Evolutionary conservation across 2,113 vertebrate genomes (phyloP), one percentile per base, ranked within the genome.

Genomic region (Anseranas semipalmata): DNA sequence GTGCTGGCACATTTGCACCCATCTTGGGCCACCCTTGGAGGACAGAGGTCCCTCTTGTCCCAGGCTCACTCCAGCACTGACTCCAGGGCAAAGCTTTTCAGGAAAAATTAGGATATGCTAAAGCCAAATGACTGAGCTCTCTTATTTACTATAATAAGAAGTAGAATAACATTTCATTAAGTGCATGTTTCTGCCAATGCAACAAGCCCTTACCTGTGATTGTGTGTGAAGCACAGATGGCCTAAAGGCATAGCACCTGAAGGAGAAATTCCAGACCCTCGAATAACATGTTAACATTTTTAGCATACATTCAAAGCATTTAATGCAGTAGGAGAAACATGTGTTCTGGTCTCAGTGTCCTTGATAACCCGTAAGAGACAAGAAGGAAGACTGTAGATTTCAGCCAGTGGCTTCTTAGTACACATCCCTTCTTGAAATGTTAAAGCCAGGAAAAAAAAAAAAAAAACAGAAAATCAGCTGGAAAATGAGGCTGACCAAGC

Each of bases 261-360:
- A 96, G 97, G 95, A 92, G 92, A 97, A 98, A 98, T 97, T 98
- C 96, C 96, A 97, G 37, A 68, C 72, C 71, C 20, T 96, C 96
- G 94, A 95, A 89, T 94, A 96, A 93, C 4, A 15, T 56, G 85
- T 87, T 96, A 95, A 95, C 87, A 97, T 97, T 97, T 95, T 97
- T 96, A 96, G 70, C 83, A 96, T 94, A 72, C 85, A 89, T 89
- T 97, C 83, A 95, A 58, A 86, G 80, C 13, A 7, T 59, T 80
- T 56, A 80, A 71, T 80, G 43, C 8, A 66, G 59, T 85, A 45
- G 74, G 67, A 83, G 71, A 86, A 90, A 72, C 56, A 82, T 9
- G 1, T 66, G 75, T 87, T 91, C 74, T 52, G 12, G 41, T 72
- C 58, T 88, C 70, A 0, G 52, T 27, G 28, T 59, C 20, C 78